Evolutionary conservation across 2,113 vertebrate species (phyloP).

Genomic region (Meleagris gallopavo): DNA sequence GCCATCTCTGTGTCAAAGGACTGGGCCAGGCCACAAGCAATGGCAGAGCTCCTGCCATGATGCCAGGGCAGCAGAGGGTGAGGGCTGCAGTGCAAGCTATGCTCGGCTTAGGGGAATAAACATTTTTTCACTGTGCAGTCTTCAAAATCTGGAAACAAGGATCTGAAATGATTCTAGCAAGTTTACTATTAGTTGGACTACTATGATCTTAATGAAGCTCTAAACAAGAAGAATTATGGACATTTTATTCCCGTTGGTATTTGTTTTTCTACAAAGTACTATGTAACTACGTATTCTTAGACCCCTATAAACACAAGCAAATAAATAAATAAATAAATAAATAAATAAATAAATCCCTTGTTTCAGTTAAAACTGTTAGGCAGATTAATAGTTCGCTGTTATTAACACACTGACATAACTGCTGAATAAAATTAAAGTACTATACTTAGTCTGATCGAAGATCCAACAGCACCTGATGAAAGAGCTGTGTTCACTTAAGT

Average conservation of each 20-base stretch:
- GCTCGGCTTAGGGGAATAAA: background rate
- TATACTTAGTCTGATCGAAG: background rate
- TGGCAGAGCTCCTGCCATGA: no score
- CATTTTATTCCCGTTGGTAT: background rate
- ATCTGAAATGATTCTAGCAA: background rate
- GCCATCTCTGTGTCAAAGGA: no score
- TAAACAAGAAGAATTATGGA: background rate
- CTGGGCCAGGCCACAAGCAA: no score
- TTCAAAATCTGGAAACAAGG: background rate
- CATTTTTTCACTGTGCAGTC: background rate
- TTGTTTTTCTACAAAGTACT: background rate
- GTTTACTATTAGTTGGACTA: background rate
- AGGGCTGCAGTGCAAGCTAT: no score
- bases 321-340: no score
- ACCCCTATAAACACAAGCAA: background rate
- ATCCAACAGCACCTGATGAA: background rate
- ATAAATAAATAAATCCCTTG: accelerated
- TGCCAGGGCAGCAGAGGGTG: no score
- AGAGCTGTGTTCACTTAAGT: background rate
- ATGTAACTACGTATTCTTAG: background rate
- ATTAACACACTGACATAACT: background rate
- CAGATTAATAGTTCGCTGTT: background rate
- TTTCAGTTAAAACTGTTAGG: background rate
- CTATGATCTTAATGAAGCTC: background rate
- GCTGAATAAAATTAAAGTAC: background rate